Evolutionary conservation across 2,888 invertebrate genomes (phyloP), one percentile per base, ranked within the genome.

Genomic region (Andrena chrysosceles): DNA sequence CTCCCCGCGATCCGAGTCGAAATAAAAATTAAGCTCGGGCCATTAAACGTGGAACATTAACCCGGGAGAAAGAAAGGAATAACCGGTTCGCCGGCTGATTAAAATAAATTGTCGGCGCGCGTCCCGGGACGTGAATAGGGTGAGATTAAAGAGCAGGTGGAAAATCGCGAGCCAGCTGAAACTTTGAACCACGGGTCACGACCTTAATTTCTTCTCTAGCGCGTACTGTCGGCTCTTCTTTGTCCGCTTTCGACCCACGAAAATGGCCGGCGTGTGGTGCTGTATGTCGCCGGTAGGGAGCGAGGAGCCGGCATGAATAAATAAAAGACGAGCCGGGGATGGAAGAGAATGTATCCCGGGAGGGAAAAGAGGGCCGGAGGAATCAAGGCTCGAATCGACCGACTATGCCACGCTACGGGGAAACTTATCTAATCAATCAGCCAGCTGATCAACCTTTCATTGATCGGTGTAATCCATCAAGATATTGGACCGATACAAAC

Each of bases 341-440:
- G 26, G 48, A 60, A 63, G 35, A 31, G 69, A 54, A 49, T 23
- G 3, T 26, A 56, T 56, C 56, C n/a, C n/a, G 23, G 59, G 29
- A 7, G 10, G 23, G 16, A 66, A 64, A 69, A 48, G 29, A 48
- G 56, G 48, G 16, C 20, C 8, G 8, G 64, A 33, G n/a, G 20
- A 49, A 64, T 54, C 26, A 52, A 48, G 31, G 26, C 64, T 52
- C 20, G 42, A 60, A 31, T 29, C 42, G 29, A 31, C 42, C 62
- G 76, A 71, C 71, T 69, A 66, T 31, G 74, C 77, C 74, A 59
- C 71, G 35, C 66, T 56, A 42, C 63, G 66, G 23, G 8, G 75
- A 86, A 90, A 86, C 85, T 91, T 85, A 87, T 86, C 88, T 85
- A 85, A 91, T 90, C 89, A 87, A 90, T 90, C 89, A 87, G 84